A percentile compares a stretch with the other conserved stretches of the same genome.
Evolutionary conservation across 2,888 invertebrate species (phyloP).

Genomic region (Unio pictorum): DNA sequence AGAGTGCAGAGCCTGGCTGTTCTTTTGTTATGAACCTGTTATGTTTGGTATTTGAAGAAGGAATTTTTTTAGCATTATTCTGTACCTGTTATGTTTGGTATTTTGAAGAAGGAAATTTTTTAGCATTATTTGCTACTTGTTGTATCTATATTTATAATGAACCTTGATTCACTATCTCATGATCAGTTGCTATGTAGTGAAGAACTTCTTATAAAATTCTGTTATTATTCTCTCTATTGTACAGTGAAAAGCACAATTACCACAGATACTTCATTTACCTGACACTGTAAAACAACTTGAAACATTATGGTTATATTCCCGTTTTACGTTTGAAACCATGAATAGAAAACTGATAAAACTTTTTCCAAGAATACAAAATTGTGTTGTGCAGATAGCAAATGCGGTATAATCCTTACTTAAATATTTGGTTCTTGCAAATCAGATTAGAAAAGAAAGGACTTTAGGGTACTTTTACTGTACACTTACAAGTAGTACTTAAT

Average conservation of each 20-base stretch:
- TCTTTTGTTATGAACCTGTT: constrained; percentile 20
- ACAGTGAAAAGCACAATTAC: constrained; percentile 23
- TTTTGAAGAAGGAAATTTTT: constrained; percentile 13
- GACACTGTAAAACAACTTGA: constrained; percentile 17
- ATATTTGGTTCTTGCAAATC: constrained; percentile 6
- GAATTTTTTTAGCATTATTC: constrained; percentile 18
- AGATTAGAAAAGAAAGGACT: constrained; percentile 3
- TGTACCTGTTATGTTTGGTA: constrained; percentile 21
- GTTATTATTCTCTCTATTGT: constrained; percentile 16
- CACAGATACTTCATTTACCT: constrained; percentile 20
- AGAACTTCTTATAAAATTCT: not conserved
- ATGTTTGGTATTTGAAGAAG: constrained; percentile 19
- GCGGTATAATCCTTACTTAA: constrained; percentile 18
- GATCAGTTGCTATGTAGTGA: constrained; percentile 13
- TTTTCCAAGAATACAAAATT: constrained; percentile 25
- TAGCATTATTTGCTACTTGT: constrained; percentile 23
- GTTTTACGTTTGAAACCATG: constrained; percentile 30
- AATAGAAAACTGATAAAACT: constrained; percentile 22
- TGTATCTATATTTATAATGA: constrained; percentile 24
- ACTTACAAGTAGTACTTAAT: constrained; percentile 1
- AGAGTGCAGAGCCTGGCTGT: constrained; percentile 28
- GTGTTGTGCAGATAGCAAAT: constrained; percentile 21
- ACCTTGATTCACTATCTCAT: constrained; percentile 18
- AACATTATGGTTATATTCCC: constrained; percentile 25
- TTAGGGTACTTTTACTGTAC: constrained; percentile 8